phyloP scores from a whole-genome alignment of 2,888 invertebrate species.

The Aricia artaxerxes region DNA sequence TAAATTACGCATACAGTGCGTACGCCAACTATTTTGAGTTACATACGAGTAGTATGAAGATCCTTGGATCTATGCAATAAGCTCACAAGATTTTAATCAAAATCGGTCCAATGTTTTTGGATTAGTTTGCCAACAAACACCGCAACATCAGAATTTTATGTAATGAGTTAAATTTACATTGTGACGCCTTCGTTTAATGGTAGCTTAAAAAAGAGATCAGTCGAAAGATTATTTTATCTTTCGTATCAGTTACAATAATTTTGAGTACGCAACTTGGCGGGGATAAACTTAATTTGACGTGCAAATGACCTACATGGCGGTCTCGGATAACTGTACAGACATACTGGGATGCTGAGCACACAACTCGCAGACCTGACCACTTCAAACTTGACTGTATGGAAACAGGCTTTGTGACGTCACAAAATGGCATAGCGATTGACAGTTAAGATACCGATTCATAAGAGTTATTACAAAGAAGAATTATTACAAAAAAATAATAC shows the following conservation, averaged over 20 bases:
- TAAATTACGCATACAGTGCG: too few relatives aligned
- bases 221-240: background rate
- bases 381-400: background rate
- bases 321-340: conserved; percentile 70
- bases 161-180: too few relatives aligned
- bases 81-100: too few relatives aligned
- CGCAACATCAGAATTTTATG: too few relatives aligned
- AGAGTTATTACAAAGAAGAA: background rate
- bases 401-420: conserved; percentile 1
- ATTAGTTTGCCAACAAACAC: too few relatives aligned
- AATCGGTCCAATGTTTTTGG: too few relatives aligned
- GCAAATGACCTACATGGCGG: conserved; percentile 64
- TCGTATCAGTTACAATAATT: background rate
- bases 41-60: too few relatives aligned
- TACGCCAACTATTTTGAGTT: too few relatives aligned
- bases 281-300: conserved; percentile 59
- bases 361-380: conserved; percentile 34
- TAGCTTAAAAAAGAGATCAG: background rate
- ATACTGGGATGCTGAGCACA: conserved; percentile 49
- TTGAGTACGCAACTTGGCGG: background rate
- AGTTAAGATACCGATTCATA: background rate
- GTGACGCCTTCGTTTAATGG: too few relatives aligned
- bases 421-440: background rate
- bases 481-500: background rate
- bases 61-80: too few relatives aligned